Evolutionary conservation across 2,113 vertebrate species (phyloP), one percentile per base, ranked within the genome.

Genomic region (Phylloscopus whistleri): DNA sequence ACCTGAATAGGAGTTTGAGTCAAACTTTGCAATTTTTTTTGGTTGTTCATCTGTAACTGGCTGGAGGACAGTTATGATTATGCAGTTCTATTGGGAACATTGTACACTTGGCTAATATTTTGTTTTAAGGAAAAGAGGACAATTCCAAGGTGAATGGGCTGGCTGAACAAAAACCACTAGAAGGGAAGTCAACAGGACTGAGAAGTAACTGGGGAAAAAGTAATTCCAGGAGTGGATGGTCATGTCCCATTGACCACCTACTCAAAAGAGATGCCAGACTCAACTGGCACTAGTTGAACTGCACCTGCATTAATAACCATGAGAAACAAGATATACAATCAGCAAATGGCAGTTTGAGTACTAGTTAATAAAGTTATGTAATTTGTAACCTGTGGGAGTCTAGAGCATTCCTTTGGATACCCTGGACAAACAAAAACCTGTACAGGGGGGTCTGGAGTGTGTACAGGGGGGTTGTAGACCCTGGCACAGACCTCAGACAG

Each of bases 261-360:
- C 11, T 67, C 27, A 16, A 52, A 74, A 59, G 16, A 43, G 46
- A 52, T 16, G 15, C 9, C 37, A 59, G 23, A 52, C 12, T 33
- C 44, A 44, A 30, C 16, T 24, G 10, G 27, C 67, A 51, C 41
- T 41, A 41, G 41, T 41, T 41, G 37, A 89, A 13, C 18, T 37
- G 11, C 27, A 9, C 13, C 9, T 59, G 28, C 22, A 27, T 27
- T 67, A 39, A 20, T 14, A 52, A 44, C 68, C 13, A 16, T 0
- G 4, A 74, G 16, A 66, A 81, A 48, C 0, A 0, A 74, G 37
- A 59, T 13, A 33, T 11, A 59, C 15, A 43, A 7, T 5, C 37
- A 73, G 39, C 26, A 43, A 44, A 73, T 12, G 35, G 27, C 0
- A 3, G 15, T 51, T 66, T 49, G 41, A 17, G 13, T 72, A 10